phyloP scores from a whole-genome alignment of 2,113 vertebrate species.

The Herpailurus yagouaroundi region DNA sequence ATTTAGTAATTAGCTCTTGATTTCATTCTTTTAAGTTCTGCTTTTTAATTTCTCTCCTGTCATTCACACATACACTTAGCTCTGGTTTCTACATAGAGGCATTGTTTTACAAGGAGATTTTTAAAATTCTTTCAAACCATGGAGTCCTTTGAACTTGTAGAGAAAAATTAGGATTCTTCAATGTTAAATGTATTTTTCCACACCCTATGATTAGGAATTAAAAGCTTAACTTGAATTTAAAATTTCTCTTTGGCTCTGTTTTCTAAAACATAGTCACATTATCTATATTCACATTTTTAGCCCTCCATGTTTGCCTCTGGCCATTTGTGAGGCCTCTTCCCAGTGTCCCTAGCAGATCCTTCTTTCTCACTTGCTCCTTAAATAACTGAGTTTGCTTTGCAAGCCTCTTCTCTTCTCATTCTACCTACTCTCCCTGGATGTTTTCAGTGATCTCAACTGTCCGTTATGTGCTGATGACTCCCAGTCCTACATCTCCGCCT shows the following conservation, averaged over 20 bases:
- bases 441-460: background rate
- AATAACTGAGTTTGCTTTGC: background rate
- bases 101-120: background rate
- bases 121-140: background rate
- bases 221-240: background rate
- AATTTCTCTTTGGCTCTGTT: background rate
- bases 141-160: background rate
- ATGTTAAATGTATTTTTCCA: background rate
- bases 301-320: background rate
- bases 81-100: background rate
- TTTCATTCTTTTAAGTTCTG: background rate
- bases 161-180: background rate
- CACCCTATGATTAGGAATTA: background rate
- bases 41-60: background rate
- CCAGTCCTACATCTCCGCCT: background rate
- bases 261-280: background rate
- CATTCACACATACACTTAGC: background rate
- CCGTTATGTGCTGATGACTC: background rate
- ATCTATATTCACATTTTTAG: background rate
- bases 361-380: background rate
- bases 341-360: background rate
- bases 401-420: background rate
- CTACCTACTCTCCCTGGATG: background rate
- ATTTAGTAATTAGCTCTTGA: background rate
- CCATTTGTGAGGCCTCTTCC: background rate